Conservation (phyloP, 2,888 invertebrate species). For the Pachydiplax longipennis region DNA sequence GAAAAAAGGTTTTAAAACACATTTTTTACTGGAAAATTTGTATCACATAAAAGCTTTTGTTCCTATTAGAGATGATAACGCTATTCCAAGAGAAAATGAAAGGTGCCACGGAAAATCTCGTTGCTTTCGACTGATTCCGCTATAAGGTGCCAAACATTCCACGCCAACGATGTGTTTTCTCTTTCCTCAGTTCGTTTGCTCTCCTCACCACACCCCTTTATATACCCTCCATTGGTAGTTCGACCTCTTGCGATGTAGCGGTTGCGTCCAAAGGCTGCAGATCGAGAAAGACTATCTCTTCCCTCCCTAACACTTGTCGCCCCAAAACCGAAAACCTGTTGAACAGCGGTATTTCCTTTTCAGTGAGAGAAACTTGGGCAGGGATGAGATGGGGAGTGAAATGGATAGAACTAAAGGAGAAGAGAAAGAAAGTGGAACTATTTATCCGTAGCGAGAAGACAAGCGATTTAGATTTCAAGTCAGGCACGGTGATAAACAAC, state of each 20-base stretch:
- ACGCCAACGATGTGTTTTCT: background rate
- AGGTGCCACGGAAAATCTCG: too few relatives aligned
- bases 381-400: background rate
- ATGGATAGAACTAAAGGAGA: background rate
- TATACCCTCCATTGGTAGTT: background rate
- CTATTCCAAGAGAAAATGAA: too few relatives aligned
- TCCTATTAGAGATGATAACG: too few relatives aligned
- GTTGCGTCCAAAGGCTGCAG: background rate
- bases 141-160: too few relatives aligned
- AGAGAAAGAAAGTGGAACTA: background rate
- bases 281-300: background rate
- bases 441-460: background rate
- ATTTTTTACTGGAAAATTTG: too few relatives aligned
- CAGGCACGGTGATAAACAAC: too few relatives aligned
- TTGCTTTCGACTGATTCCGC: too few relatives aligned
- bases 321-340: conserved; percentile 31
- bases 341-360: conserved; percentile 36
- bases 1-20: too few relatives aligned
- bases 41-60: too few relatives aligned
- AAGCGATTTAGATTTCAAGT: too few relatives aligned
- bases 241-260: background rate
- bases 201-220: background rate
- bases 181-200: background rate
- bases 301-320: background rate
- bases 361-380: background rate